Base-by-base conservation (phyloP, 2,888 invertebrate species). In the Rotaria sp. region DNA sequence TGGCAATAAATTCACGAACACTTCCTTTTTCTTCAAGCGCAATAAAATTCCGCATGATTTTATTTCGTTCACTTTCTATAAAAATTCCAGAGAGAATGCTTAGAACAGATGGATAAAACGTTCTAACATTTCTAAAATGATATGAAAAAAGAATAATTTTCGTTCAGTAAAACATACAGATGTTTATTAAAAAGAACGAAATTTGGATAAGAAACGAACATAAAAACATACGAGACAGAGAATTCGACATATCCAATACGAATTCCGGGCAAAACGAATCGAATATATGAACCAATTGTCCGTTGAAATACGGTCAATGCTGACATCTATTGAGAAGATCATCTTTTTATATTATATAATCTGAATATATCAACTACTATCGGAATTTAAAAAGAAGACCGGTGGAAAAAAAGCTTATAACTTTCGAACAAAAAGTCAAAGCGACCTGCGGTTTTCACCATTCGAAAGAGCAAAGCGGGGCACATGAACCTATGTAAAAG, bases 1-100 rank as follows among this genome's bases (percentile, higher is more conserved):
- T 80, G 13, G 45, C 80, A 80, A 80, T 80, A n/a, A 80, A 80
- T 80, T 45, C 80, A 45, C 80, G 41, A 41, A 80, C 80, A 45
- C 80, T 80, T 11, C n/a, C 80, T 80, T 45, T 80, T n/a, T 80
- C 80, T 45, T 41, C 45, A n/a, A 80, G 45, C 26, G 80, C 8
- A 45, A 45, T n/a, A 45, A 80, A 80, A 45, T 45, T 80, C n/a
- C 45, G 45, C 80, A 80, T 80, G 26, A 26, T 10, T 4, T 30
- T 3, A 13, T 57, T 35, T 67, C 1, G 1, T 35, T 30, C 8
- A 21, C 2, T 35, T 67, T n/a, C n/a, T 35, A 18, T 38, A 38
- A 35, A n/a, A 18, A 35, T 67, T 35, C 21, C 18, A 67, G 67
- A 67, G 35, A 30, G 13, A 67, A 35, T 21, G 35, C 18, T 67